Conservation (phyloP, 2,888 invertebrate species). For the Lymantria dispar region DNA sequence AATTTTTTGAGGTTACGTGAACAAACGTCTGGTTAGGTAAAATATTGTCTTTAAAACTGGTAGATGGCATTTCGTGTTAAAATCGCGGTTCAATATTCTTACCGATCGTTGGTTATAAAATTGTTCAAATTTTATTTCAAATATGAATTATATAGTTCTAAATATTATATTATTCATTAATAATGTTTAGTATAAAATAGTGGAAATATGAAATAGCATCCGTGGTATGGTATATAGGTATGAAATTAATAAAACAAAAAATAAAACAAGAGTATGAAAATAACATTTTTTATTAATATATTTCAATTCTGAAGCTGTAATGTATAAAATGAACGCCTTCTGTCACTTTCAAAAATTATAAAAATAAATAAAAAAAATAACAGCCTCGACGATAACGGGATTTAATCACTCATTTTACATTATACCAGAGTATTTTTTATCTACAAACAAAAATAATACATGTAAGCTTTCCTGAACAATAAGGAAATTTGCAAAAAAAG, state of each 20-base stretch:
- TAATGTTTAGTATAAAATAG: no score
- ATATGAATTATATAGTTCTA: no score
- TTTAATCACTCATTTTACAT: conserved; percentile 24
- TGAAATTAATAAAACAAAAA: neutral
- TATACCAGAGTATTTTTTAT: conserved; percentile 29
- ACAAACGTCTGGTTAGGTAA: no score
- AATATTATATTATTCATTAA: no score
- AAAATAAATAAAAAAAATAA: conserved; percentile 35
- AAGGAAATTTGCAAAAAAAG: neutral
- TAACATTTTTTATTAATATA: conserved; percentile 47
- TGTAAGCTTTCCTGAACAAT: conserved; percentile 25
- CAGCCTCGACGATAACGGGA: conserved; percentile 10
- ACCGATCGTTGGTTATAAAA: no score
- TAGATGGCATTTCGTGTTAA: no score
- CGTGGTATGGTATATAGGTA: no score
- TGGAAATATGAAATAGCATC: no score
- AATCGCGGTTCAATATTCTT: no score
- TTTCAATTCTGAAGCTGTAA: conserved; percentile 48
- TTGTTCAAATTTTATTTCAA: no score
- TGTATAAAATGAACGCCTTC: conserved; percentile 46
- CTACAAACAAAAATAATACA: conserved; percentile 38
- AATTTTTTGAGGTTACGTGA: no score
- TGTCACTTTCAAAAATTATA: conserved; percentile 30
- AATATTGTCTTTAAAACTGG: no score
- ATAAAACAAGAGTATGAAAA: conserved; percentile 37